These are phyloP conservation scores for Molossus molossus DNA, from an alignment of 2,797 vertebrate species.

Conservation along the genomic window DNA sequence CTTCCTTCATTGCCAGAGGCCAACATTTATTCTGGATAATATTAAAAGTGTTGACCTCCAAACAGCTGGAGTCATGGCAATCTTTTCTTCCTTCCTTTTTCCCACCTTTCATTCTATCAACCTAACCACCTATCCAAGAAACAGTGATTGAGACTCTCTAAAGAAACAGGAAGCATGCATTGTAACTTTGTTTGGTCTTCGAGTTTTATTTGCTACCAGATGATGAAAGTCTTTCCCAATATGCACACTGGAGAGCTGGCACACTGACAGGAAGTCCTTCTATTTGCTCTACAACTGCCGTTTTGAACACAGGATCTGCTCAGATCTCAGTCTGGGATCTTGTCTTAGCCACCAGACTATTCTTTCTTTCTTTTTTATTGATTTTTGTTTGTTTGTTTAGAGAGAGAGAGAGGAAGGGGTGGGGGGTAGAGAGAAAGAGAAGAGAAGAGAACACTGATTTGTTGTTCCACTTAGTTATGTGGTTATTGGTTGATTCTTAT, in stretches of 20 bases:
- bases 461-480: no score
- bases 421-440: no score
- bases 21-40: constrained; percentile 12
- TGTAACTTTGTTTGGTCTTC: not conserved
- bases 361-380: no score
- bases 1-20: not conserved
- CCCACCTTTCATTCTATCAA: not conserved
- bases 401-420: no score
- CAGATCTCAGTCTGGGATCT: not conserved
- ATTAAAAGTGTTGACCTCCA: not conserved
- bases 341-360: not conserved
- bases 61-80: not conserved
- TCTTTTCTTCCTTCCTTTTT: not conserved
- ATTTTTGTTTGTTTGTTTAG: no score
- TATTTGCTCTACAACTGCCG: constrained; percentile 5
- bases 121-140: not conserved
- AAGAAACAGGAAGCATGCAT: not conserved
- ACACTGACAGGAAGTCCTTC: not conserved
- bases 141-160: not conserved
- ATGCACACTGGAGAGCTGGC: not conserved
- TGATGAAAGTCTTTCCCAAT: not conserved
- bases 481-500: no score
- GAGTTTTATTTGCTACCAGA: constrained; percentile 7
- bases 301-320: not conserved
- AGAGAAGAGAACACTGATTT: no score